phyloP scores from a whole-genome alignment of 2,888 invertebrate species.

The Pegoplata infirma region DNA sequence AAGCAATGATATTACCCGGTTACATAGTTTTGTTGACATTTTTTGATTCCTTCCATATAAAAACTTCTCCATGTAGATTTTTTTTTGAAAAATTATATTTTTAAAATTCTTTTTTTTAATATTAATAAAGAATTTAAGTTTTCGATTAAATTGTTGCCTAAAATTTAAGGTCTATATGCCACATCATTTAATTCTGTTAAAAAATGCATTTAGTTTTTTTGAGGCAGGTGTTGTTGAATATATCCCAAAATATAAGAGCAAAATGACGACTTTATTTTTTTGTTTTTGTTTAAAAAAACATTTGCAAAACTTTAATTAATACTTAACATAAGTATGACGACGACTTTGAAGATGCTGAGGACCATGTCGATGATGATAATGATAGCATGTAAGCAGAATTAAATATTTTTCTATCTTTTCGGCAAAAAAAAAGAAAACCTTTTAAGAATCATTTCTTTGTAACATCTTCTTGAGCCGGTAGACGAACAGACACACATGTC shows the following conservation, averaged over 20 bases:
- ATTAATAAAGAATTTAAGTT: conserved; percentile 38
- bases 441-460: not conserved
- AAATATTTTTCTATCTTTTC: not conserved
- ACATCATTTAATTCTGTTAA: conserved; percentile 58
- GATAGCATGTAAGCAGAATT: not conserved
- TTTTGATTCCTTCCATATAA: too few relatives aligned
- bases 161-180: conserved; percentile 32
- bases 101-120: too few relatives aligned
- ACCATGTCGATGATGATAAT: conserved; percentile 12
- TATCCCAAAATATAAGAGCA: not conserved
- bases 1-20: too few relatives aligned
- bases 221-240: conserved; percentile 56
- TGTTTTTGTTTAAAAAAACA: conserved; percentile 6
- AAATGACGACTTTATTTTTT: conserved; percentile 46
- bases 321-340: conserved; percentile 51
- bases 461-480: not conserved
- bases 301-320: conserved; percentile 58
- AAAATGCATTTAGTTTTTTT: conserved; percentile 23
- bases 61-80: too few relatives aligned
- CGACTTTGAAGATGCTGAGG: too few relatives aligned
- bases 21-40: too few relatives aligned
- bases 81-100: too few relatives aligned
- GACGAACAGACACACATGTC: not conserved
- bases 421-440: not conserved
- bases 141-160: conserved; percentile 39